phyloP scores from a whole-genome alignment of 2,888 invertebrate species.

The Molanna angustata region DNA sequence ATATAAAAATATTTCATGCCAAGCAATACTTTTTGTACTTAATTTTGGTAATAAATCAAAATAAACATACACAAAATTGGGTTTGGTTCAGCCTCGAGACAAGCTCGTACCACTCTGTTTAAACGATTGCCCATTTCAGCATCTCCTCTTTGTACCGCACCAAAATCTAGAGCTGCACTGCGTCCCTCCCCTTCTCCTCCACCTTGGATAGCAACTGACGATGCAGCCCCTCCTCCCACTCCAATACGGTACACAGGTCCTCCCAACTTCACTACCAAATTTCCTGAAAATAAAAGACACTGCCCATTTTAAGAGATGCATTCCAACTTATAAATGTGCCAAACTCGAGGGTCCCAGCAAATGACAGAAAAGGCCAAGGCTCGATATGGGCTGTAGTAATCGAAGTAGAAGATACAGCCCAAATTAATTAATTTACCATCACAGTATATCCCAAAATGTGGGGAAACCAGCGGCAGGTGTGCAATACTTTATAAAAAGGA shows the following conservation, averaged over 20 bases:
- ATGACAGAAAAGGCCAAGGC: no score
- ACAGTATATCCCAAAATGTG: no score
- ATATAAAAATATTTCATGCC: not conserved
- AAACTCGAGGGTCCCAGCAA: no score
- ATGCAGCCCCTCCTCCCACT: slow-evolving; percentile 98
- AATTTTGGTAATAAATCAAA: not conserved
- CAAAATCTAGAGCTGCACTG: slow-evolving; percentile 84
- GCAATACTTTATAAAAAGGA: no score
- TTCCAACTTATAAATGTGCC: no score
- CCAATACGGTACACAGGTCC: slow-evolving; percentile 98
- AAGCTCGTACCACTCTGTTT: slow-evolving; percentile 89
- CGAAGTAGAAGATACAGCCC: no score
- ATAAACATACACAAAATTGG: slow-evolving; percentile 65
- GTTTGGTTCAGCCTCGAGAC: slow-evolving; percentile 79
- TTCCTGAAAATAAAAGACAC: slow-evolving; percentile 53
- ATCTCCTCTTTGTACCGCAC: slow-evolving; percentile 95
- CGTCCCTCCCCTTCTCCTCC: slow-evolving; percentile 56
- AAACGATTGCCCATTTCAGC: slow-evolving; percentile 99
- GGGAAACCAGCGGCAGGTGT: no score
- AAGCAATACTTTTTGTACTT: not conserved
- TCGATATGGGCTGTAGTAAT: no score
- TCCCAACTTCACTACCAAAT: slow-evolving; percentile 92
- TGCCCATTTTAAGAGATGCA: no score
- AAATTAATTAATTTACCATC: no score
- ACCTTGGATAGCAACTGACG: slow-evolving; percentile 93